These are phyloP conservation scores for Pteria penguin DNA, from an alignment of 2,888 invertebrate species.

Conservation along the genomic window DNA sequence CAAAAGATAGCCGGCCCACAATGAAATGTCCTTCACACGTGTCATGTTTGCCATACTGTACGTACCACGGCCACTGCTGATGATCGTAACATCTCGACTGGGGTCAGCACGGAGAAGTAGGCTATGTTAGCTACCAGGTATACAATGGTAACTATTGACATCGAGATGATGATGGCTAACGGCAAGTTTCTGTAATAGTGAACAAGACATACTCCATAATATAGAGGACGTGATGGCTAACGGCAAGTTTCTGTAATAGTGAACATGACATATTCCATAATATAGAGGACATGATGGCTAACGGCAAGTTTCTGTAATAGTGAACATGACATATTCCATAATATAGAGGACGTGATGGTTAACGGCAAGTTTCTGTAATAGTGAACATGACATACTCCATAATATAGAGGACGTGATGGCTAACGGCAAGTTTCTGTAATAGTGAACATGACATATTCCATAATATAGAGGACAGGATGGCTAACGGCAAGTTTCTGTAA, in stretches of 20 bases:
- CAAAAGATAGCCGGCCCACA: too few species aligned
- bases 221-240: conserved; percentile 74
- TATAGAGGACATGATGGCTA: conserved; percentile 74
- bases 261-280: too few species aligned
- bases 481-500: too few species aligned
- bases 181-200: conserved; percentile 71
- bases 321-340: too few species aligned
- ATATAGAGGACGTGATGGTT: conserved; percentile 73
- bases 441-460: too few species aligned
- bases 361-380: conserved; percentile 73
- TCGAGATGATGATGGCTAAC: conserved; percentile 72
- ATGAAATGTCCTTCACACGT: too few species aligned
- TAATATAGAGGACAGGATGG: too few species aligned
- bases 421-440: too few species aligned
- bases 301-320: conserved; percentile 72
- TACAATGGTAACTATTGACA: conserved; percentile 67
- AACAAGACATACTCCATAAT: too few species aligned
- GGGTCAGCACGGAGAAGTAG: conserved; percentile 73
- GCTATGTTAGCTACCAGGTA: conserved; percentile 74
- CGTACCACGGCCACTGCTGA: conserved; percentile 84
- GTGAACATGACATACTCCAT: too few species aligned
- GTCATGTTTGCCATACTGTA: too few species aligned
- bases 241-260: conserved; percentile 71
- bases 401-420: too few species aligned
- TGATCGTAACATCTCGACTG: conserved; percentile 69